Conservation (phyloP, 2,113 vertebrate species). For the Ceratotherium simum region DNA sequence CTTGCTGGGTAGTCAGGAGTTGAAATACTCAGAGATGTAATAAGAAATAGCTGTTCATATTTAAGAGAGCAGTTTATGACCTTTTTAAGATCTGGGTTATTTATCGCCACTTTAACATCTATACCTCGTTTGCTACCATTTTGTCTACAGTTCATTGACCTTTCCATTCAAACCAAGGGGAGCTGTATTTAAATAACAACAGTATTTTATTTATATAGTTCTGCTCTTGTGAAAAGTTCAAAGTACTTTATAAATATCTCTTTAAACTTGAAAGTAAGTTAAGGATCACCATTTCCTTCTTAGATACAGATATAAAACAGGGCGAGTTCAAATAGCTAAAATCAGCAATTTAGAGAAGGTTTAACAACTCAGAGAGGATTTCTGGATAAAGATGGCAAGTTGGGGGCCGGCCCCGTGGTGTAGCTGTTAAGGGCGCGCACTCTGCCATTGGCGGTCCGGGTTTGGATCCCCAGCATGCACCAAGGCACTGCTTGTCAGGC, state of each 20-base stretch:
- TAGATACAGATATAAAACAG: constrained; percentile 21
- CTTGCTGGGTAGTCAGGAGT: not conserved
- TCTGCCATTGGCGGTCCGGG: too few species aligned
- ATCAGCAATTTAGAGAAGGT: not conserved
- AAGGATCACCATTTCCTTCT: constrained; percentile 30
- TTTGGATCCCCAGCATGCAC: too few species aligned
- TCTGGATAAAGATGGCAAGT: not conserved
- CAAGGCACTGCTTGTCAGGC: too few species aligned
- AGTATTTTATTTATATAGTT: constrained; percentile 43
- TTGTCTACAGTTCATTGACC: constrained; percentile 15
- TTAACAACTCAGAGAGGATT: not conserved
- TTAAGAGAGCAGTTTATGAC: constrained; percentile 20
- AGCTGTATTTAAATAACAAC: constrained; percentile 20
- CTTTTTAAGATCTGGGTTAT: not conserved
- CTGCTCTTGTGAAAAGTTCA: constrained; percentile 10
- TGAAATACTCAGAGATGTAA: not conserved
- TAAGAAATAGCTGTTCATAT: not conserved
- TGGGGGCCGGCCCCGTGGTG: too few species aligned
- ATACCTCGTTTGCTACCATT: not conserved
- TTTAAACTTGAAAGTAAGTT: constrained; percentile 49
- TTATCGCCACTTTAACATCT: constrained; percentile 18
- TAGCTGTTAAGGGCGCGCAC: too few species aligned
- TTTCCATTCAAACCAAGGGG: constrained; percentile 38
- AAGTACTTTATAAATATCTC: constrained; percentile 60
- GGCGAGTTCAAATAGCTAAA: constrained; percentile 11